A percentile compares a stretch with the other conserved stretches of the same genome.
These are phyloP conservation scores for Physeter macrocephalus DNA, from an alignment of 2,113 vertebrate genomes.

Conservation along the genomic window DNA sequence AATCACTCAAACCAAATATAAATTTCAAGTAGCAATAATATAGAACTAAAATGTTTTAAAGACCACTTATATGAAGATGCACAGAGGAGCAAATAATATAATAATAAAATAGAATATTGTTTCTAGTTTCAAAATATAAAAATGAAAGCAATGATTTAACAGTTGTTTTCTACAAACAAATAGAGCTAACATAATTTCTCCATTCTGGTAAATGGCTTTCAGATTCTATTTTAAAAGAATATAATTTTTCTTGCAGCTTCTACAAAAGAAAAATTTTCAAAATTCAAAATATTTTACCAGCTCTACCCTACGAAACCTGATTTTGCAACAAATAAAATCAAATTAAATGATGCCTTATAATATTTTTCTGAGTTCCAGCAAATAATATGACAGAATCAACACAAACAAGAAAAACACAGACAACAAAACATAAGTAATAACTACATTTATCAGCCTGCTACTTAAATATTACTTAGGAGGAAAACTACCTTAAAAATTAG, in stretches of 20 bases:
- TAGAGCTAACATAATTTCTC: neutral
- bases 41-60: neutral
- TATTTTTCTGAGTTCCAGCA: neutral
- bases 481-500: neutral
- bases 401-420: neutral
- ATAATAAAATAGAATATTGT: neutral
- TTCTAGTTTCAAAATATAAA: neutral
- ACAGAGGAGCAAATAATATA: neutral
- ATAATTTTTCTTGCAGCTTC: neutral
- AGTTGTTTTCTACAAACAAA: neutral
- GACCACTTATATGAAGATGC: neutral
- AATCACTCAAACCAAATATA: neutral
- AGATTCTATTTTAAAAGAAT: neutral
- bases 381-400: neutral
- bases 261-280: neutral
- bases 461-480: neutral
- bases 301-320: neutral
- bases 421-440: neutral
- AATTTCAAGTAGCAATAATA: neutral
- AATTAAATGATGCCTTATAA: neutral
- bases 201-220: neutral
- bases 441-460: neutral
- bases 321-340: constrained; percentile 1
- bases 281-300: constrained; percentile 14
- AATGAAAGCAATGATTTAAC: constrained; percentile 4